These are phyloP conservation scores for Meandrina meandrites DNA, from an alignment of 92 coral and sea anemone genomes.

Conservation along the genomic window DNA sequence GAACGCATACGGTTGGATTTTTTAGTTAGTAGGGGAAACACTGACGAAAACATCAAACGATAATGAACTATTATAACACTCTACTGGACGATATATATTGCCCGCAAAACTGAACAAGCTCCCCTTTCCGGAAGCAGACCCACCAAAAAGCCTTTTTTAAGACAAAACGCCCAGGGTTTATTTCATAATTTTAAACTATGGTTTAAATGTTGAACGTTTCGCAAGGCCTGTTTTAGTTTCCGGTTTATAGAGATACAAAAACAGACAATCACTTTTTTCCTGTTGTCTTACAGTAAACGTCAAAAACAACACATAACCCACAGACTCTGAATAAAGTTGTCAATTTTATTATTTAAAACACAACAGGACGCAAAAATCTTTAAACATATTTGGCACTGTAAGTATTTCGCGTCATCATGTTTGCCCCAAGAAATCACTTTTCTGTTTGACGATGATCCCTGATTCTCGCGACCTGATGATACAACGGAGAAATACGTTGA, in stretches of 20 bases:
- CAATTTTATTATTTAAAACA: too few species aligned
- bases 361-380: too few species aligned
- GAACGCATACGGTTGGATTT: neutral
- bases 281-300: too few species aligned
- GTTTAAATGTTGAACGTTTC: neutral
- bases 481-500: neutral
- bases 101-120: too few species aligned
- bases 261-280: neutral
- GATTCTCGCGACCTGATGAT: too few species aligned
- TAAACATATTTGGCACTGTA: neutral
- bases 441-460: neutral
- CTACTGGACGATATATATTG: too few species aligned
- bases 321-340: neutral
- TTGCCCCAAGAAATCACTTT: neutral
- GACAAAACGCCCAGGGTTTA: neutral
- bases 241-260: neutral
- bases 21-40: too few species aligned
- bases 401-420: neutral
- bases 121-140: too few species aligned
- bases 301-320: neutral
- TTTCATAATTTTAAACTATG: too few species aligned
- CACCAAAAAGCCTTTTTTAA: neutral
- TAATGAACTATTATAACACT: too few species aligned
- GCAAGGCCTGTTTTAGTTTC: neutral
- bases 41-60: too few species aligned